Base-by-base conservation (phyloP, 2,113 vertebrate genomes). In the Nematolebias whitei region DNA sequence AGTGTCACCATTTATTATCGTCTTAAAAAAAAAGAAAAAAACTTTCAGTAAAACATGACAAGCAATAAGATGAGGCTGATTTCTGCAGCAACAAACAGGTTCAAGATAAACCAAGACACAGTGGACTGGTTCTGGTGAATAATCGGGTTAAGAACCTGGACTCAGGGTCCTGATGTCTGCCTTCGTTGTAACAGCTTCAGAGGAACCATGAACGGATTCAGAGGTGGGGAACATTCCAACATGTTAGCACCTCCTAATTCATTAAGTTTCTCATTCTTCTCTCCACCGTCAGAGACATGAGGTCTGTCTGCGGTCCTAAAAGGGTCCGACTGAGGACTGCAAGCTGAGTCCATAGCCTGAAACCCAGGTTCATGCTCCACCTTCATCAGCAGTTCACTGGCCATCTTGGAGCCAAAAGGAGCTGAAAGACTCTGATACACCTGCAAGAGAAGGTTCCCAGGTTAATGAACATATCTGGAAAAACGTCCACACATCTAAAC, bases 181-280 rank as follows among this genome's bases (percentile, higher is more conserved):
- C 13, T 48, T 16, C 68, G 74, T 53, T 9, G 56, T 45, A 93
- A 43, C 18, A 93, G 79, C 5, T 74, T 68, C 64, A 90, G 14
- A 0, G 92, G 92, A 14, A 93, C 67, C 79, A 84, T 71, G 50
- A 93, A 92, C 18, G 92, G 92, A 77, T 93, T 93, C 3, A 93
- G 87, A 0, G 88, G 83, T 4, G 88, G 84, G 38, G 50, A 85
- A 7, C 49, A 32, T 14, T 58, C 75, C 6, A 16, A 51, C 45
- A 9, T 13, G 0, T 68, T 24, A 51, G 58, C 5, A 9, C 56
- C 48, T 3, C 67, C 19, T 0, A 62, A 26, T 43, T 59, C 1
- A 1, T 55, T 15, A 0, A 29, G 19, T 40, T 26, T 32, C 5
- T 1, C 35, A n/a, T 16, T 11, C 16, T 38, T 38, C 12, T 1